Evolutionary conservation across 2,797 vertebrate species (phyloP).

Genomic region (Microctenopoma stevenorrisi): DNA sequence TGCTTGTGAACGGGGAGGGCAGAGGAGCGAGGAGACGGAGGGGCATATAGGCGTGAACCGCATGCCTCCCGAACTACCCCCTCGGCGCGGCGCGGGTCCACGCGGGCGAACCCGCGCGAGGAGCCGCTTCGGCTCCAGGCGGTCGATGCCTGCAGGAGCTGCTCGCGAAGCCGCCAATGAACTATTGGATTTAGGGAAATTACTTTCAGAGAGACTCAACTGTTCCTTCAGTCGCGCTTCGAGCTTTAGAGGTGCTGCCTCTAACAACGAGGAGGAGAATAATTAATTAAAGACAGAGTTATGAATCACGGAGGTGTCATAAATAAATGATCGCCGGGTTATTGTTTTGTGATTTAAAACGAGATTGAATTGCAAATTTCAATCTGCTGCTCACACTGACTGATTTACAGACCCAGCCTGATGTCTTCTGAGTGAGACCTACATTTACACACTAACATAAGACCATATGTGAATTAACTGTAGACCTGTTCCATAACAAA

Average conservation of each 20-base stretch:
- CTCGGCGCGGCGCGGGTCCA: background rate
- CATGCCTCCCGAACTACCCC: constrained; percentile 10
- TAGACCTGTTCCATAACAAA: background rate
- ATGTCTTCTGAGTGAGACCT: constrained; percentile 3
- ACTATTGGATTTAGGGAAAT: constrained; percentile 35
- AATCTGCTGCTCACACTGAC: constrained; percentile 11
- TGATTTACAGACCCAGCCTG: background rate
- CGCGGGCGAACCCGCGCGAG: too few relatives aligned
- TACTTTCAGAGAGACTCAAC: constrained; percentile 14
- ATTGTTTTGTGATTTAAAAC: constrained; percentile 69
- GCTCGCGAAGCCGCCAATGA: constrained; percentile 44
- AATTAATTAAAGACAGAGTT: constrained; percentile 40
- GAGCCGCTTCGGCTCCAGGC: background rate
- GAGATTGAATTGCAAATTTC: constrained; percentile 35
- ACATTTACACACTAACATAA: background rate
- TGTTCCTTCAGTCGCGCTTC: constrained; percentile 13
- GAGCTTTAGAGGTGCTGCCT: constrained; percentile 24
- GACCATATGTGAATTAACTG: constrained; percentile 5
- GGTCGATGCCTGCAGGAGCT: constrained; percentile 31
- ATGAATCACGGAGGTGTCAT: constrained; percentile 56
- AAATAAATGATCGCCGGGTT: constrained; percentile 63
- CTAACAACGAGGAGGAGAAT: constrained; percentile 26
- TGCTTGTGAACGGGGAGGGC: constrained; percentile 69
- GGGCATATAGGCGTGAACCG: constrained; percentile 51
- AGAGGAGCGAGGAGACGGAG: constrained; percentile 36